These are phyloP conservation scores for Cuculus canorus DNA, from an alignment of 2,797 vertebrate species.

Conservation along the genomic window DNA sequence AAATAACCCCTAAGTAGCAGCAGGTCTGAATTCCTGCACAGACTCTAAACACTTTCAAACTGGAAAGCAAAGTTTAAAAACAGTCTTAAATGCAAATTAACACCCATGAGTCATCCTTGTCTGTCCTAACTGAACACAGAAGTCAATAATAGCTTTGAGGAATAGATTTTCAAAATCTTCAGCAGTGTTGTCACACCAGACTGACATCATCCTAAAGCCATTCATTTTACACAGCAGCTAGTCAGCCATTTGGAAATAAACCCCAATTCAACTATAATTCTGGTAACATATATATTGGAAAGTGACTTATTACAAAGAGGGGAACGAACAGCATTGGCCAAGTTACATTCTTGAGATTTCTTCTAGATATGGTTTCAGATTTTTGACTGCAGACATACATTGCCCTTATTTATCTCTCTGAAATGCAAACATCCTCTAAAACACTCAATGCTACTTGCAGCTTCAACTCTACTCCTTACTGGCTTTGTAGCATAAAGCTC, in stretches of 20 bases:
- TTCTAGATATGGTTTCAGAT: background rate
- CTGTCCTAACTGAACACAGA: background rate
- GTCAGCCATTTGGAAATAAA: background rate
- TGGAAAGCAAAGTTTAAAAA: background rate
- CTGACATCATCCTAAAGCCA: background rate
- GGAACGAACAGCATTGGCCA: background rate
- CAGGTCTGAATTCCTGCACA: background rate
- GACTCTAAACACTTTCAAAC: background rate
- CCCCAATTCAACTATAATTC: background rate
- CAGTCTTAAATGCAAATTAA: background rate
- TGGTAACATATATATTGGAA: background rate
- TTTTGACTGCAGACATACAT: background rate
- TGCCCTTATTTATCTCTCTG: background rate
- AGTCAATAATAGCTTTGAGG: background rate
- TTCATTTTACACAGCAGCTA: background rate
- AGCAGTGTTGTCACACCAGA: background rate
- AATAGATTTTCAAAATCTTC: background rate
- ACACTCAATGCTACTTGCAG: background rate
- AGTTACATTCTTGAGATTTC: background rate
- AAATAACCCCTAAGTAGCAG: background rate
- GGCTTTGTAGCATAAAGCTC: background rate
- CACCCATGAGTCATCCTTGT: background rate
- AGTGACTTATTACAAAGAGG: background rate
- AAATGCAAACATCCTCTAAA: background rate
- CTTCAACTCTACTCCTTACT: slow-evolving; percentile 7